phyloP scores from a whole-genome alignment of 2,888 invertebrate genomes.

The Schizaphis graminum region DNA sequence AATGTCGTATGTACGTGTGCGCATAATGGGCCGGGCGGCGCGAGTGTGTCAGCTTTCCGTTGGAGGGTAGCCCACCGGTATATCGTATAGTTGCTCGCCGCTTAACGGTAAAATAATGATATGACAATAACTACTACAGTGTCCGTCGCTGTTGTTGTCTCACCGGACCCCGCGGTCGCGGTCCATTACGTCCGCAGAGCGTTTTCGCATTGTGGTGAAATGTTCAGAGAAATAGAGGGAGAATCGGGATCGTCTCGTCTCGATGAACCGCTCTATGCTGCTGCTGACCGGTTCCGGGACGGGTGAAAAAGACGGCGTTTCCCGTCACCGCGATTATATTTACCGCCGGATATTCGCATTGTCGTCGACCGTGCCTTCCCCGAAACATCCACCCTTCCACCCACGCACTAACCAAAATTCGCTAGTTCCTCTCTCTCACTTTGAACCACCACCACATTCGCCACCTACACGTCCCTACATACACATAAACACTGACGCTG shows the following conservation, averaged over 20 bases:
- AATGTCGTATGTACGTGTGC: not conserved
- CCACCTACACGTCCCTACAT: not conserved
- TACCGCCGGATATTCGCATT: constrained; percentile 30
- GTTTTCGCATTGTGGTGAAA: constrained; percentile 53
- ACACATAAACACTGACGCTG: not conserved
- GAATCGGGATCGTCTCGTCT: constrained; percentile 45
- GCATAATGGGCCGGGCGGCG: not conserved
- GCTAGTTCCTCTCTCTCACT: not conserved
- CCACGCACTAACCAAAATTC: not conserved
- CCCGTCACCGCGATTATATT: not conserved
- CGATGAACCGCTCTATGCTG: constrained; percentile 23
- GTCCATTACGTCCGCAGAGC: constrained; percentile 56
- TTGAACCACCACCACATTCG: not conserved
- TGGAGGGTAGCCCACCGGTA: not conserved
- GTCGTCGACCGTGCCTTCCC: not conserved
- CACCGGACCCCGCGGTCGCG: constrained; percentile 30
- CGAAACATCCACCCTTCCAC: not conserved
- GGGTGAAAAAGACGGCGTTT: constrained; percentile 31
- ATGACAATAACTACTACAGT: not conserved
- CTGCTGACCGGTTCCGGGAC: constrained; percentile 36
- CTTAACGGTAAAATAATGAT: constrained; percentile 34
- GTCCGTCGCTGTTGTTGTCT: not conserved
- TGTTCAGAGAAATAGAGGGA: constrained; percentile 14
- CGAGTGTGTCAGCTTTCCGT: constrained; percentile 3
- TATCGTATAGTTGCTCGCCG: not conserved